A percentile compares a stretch with the other conserved stretches of the same genome.
phyloP scores from a whole-genome alignment of 1,140 invertebrate species.

The Drosophila arizonae region DNA sequence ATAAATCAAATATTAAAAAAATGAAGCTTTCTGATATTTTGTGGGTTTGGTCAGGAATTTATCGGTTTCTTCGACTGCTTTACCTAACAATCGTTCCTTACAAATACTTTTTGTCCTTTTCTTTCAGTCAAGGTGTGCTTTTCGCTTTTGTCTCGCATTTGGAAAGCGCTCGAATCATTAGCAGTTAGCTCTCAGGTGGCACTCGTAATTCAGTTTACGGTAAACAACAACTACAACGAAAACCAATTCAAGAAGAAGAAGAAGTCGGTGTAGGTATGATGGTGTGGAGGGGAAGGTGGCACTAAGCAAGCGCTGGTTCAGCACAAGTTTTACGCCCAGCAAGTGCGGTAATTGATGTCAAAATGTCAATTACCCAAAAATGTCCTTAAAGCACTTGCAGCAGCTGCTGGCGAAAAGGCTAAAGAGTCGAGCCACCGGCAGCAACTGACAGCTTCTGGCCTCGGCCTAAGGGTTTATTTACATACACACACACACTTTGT shows the following conservation, averaged over 20 bases:
- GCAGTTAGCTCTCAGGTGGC: slow-evolving; percentile 27
- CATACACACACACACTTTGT: background rate
- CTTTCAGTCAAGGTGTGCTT: background rate
- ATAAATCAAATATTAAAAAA: background rate
- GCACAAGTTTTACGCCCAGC: slow-evolving; percentile 43
- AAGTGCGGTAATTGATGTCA: slow-evolving; percentile 69
- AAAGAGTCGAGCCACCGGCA: slow-evolving; percentile 10
- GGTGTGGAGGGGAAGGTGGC: background rate
- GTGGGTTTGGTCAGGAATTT: background rate
- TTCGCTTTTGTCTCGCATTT: slow-evolving; percentile 20
- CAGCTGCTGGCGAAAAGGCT: slow-evolving; percentile 28
- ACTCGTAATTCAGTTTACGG: slow-evolving; percentile 30
- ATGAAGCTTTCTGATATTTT: background rate
- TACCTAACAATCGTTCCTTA: no score
- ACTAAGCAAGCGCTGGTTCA: background rate
- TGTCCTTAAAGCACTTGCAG: slow-evolving; percentile 64
- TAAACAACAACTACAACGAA: slow-evolving; percentile 29
- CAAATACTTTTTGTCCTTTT: background rate
- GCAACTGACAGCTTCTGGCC: background rate
- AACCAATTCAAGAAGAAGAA: slow-evolving; percentile 3
- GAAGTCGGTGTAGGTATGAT: background rate
- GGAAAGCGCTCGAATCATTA: slow-evolving; percentile 47
- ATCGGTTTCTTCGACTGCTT: background rate
- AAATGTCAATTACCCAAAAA: slow-evolving; percentile 71
- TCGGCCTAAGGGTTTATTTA: background rate